phyloP scores from a whole-genome alignment of 2,113 vertebrate genomes.

The Pungitius pungitius region DNA sequence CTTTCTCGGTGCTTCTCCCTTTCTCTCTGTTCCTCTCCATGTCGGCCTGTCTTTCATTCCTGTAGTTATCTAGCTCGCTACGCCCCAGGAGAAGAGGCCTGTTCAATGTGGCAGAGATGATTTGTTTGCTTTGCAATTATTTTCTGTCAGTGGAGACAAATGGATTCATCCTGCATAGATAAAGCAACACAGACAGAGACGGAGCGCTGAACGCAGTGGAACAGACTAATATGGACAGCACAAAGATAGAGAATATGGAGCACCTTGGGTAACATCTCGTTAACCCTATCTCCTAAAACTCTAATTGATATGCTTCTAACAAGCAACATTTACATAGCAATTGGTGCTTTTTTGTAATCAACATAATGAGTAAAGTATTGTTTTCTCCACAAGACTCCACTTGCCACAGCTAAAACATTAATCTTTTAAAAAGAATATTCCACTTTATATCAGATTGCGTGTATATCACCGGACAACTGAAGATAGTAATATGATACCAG shows the following conservation, averaged over 20 bases:
- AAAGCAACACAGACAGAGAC: constrained; percentile 76
- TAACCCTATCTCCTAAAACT: no score
- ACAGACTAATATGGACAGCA: constrained; percentile 52
- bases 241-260: constrained; percentile 56
- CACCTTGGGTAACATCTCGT: no score
- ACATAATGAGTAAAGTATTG: background rate
- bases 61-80: constrained; percentile 73
- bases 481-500: background rate
- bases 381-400: background rate
- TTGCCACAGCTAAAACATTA: no score
- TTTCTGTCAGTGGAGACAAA: constrained; percentile 96
- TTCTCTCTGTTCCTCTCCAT: constrained; percentile 37
- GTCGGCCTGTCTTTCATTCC: constrained; percentile 57
- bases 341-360: background rate
- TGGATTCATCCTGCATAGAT: constrained; percentile 86
- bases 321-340: background rate
- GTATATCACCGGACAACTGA: background rate
- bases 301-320: background rate
- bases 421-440: background rate
- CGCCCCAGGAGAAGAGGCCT: constrained; percentile 82
- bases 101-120: constrained; percentile 89
- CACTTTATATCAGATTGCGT: background rate
- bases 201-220: constrained; percentile 41
- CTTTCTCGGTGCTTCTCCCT: constrained; percentile 33
- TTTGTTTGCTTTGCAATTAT: constrained; percentile 99